Conservation (phyloP, 2,113 vertebrate genomes). For the Pyxicephalus adspersus region DNA sequence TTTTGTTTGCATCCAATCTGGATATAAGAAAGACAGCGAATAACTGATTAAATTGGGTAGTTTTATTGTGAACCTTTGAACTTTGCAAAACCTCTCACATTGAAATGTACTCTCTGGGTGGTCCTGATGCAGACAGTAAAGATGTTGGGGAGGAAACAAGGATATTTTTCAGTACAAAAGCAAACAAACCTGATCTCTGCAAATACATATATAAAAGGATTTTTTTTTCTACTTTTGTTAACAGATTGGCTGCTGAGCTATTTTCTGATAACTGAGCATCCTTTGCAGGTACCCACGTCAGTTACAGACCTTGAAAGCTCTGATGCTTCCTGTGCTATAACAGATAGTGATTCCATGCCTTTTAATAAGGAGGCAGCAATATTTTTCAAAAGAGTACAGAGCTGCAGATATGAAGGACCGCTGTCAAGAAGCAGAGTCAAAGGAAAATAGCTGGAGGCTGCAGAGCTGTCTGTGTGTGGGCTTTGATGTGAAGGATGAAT, state of each 20-base stretch:
- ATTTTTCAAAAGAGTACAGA: conserved; percentile 80
- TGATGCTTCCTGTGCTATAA: conserved; percentile 66
- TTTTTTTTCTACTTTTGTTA: conserved; percentile 10
- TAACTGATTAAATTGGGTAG: conserved; percentile 55
- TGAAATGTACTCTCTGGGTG: conserved; percentile 72
- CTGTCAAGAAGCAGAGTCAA: conserved; percentile 76
- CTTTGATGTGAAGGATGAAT: conserved; percentile 76
- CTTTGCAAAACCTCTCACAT: conserved; percentile 61
- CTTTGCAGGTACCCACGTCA: conserved; percentile 39
- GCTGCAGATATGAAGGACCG: conserved; percentile 78
- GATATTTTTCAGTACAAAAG: conserved; percentile 63
- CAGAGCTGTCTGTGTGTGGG: conserved; percentile 86
- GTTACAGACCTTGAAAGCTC: conserved; percentile 65
- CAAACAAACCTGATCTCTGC: conserved; percentile 64
- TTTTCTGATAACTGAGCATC: background rate
- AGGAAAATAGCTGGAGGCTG: conserved; percentile 85
- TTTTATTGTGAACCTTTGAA: conserved; percentile 65
- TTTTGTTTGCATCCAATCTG: conserved; percentile 56
- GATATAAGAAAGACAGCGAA: conserved; percentile 59
- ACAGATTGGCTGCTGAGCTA: background rate
- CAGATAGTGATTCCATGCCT: conserved; percentile 88
- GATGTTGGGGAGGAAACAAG: conserved; percentile 39
- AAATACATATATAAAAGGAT: conserved; percentile 41
- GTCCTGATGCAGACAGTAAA: conserved; percentile 64
- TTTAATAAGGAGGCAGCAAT: conserved; percentile 82